Percentiles rank a stretch among this genome's conserved stretches.
Conservation (phyloP, 2,797 vertebrate species). For the Thalassophryne amazonica region DNA sequence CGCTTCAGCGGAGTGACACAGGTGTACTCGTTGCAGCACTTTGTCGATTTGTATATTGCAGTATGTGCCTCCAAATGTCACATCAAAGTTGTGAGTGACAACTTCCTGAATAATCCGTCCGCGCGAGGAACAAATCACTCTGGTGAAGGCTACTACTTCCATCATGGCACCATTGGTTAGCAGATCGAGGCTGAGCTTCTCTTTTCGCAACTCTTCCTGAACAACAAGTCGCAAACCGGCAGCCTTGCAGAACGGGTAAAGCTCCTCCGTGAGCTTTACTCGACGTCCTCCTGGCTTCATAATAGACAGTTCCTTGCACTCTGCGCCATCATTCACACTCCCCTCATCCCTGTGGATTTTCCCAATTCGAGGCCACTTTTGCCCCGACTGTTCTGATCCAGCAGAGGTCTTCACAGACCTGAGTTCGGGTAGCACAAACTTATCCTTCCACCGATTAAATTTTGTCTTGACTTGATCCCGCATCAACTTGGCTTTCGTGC, state of each 20-base stretch:
- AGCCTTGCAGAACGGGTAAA: constrained; percentile 4
- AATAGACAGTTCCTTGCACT: rapidly evolving
- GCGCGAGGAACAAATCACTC: constrained; percentile 16
- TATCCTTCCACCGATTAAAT: neutral
- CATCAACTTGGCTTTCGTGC: neutral
- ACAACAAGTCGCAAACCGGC: constrained; percentile 12
- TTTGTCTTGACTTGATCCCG: neutral
- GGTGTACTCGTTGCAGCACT: neutral
- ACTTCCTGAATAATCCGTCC: neutral
- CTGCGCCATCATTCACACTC: neutral
- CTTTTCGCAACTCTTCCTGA: neutral
- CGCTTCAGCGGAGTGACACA: neutral
- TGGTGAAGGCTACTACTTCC: constrained; percentile 36
- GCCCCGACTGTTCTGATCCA: rapidly evolving
- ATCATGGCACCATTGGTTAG: constrained; percentile 19
- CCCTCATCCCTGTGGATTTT: neutral
- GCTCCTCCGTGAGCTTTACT: rapidly evolving
- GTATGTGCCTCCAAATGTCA: neutral
- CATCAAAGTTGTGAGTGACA: constrained; percentile 37
- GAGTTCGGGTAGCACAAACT: constrained; percentile 11
- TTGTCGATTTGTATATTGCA: neutral
- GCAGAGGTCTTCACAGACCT: rapidly evolving
- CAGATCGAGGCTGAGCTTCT: constrained; percentile 10
- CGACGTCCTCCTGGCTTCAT: neutral
- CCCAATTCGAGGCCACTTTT: neutral